Base-by-base conservation (phyloP, 2,888 invertebrate species). In the Cheilosia grossa region DNA sequence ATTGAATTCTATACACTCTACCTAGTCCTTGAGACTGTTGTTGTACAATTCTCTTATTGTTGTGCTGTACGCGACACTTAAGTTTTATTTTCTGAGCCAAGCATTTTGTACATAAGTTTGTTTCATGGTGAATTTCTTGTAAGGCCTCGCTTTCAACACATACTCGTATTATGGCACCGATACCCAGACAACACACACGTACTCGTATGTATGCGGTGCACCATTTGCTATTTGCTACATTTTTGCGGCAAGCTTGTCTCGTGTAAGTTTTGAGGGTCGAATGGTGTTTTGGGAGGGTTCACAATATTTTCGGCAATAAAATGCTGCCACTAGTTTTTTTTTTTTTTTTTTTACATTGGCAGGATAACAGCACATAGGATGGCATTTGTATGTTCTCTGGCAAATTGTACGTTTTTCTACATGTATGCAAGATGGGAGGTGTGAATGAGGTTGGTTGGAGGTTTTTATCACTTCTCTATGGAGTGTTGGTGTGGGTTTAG, bases 301-400 rank as follows among this genome's bases (percentile, higher is more conserved):
- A 69, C 56, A 51, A 83, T 44, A 74, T 83, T 69, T 83, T 79
- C 58, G 63, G 51, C 82, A 64, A 70, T 74, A 79, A 79, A 83
- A 83, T 53, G 73, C 69, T 69, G 69, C 53, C 53, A 53, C 47
- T 74, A 21, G 17, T 49, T 19, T 5, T 70, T 78, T 15, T 53
- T 53, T 27, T 53, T 30, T 2, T 27, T 30, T 56, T 30, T 30
- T 33, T 17, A 1, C 9, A 9, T 59, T 59, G 69, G 63, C 79
- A 67, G 69, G 73, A 82, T 67, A 63, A 53, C 79, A 69, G 54
- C 49, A 63, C 44, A 51, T 17, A 56, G 54, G 73, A 82, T 73
- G 82, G 63, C 79, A 79, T 83, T 79, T 83, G 79, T 74, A 79
- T 74, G 64, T 74, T 69, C 53, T 33, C 53, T 33, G 67, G 72